Evolutionary conservation across 2,888 invertebrate genomes (phyloP), one percentile per base, ranked within the genome.

Genomic region (Hemaris fuciformis): DNA sequence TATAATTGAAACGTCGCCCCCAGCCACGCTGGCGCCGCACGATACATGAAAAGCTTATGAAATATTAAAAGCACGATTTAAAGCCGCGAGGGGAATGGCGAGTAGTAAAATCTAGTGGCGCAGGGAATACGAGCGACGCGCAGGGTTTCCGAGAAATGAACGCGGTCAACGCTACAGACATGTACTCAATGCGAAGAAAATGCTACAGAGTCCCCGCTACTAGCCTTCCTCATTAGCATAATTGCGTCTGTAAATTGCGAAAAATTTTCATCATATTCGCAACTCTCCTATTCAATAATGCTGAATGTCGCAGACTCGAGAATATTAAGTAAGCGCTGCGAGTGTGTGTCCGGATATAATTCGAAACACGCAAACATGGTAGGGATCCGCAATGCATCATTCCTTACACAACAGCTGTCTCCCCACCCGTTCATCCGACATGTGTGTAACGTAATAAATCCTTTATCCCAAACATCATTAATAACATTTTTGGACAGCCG

Each of bases 31-130:
- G 88, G 87, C 89, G 89, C 88, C 88, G 71, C 91, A 90, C 88
- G 89, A 85, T 72, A 79, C 82, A 83, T 82, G 82, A 85, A 89
- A 80, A 87, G 81, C 87, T 88, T 88, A 89, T 91, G 88, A 91
- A 89, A 90, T 90, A 90, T 92, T 91, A 88, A 91, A 85, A 87
- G 77, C 62, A 27, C 48, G 27, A 53, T 53, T 53, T 53, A 53
- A 53, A 53, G 31, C 53, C 53, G 53, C 18, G 27, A 27, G 53
- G 71, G 75, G 73, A 79, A 78, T 78, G 84, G 87, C 18, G 53
- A 7, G 31, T 18, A 31, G 18, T 53, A 53, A 53, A 53, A 53
- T 53, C 53, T 18, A 53, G 27, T 18, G 31, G 18, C 31, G 18
- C 7, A 27, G 53, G 53, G 27, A 31, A 31, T 53, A 20, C 85